Conservation (phyloP, 1,140 invertebrate genomes). For the Drosophila lacertosa region DNA sequence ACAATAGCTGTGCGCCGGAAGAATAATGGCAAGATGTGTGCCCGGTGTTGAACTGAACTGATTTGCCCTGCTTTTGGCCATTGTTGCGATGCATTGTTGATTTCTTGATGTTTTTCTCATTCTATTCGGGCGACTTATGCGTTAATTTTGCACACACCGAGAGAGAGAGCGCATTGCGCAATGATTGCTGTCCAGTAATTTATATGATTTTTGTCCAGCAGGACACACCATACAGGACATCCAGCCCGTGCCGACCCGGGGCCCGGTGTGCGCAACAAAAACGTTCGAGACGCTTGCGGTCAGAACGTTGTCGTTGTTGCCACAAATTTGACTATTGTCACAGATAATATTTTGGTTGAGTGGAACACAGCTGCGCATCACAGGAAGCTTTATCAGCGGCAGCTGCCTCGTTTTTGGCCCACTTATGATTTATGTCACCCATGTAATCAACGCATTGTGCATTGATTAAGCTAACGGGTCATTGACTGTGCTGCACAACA, state of each 20-base stretch:
- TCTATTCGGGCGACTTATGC: slow-evolving; percentile 47
- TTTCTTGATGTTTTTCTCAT: slow-evolving; percentile 64
- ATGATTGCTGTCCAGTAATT: slow-evolving; percentile 70
- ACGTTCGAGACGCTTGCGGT: slow-evolving; percentile 48
- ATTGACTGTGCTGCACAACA: slow-evolving; percentile 50
- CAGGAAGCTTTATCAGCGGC: slow-evolving; percentile 21
- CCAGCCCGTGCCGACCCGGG: slow-evolving; percentile 64
- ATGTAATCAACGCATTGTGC: slow-evolving; percentile 61
- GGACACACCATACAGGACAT: too few species aligned
- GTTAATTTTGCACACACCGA: slow-evolving; percentile 56
- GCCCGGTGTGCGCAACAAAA: slow-evolving; percentile 71
- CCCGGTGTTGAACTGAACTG: slow-evolving; percentile 71
- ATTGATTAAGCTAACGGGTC: slow-evolving; percentile 78
- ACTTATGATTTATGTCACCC: slow-evolving; percentile 74
- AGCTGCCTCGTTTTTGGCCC: slow-evolving; percentile 56
- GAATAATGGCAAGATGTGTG: slow-evolving; percentile 66
- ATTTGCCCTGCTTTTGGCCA: slow-evolving; percentile 59
- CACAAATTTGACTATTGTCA: slow-evolving; percentile 78
- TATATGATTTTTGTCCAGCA: slow-evolving; percentile 74
- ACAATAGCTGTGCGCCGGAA: slow-evolving; percentile 74
- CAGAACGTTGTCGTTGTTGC: slow-evolving; percentile 69
- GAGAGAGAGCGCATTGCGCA: slow-evolving; percentile 73
- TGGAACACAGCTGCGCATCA: slow-evolving; percentile 39
- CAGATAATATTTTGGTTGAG: slow-evolving; percentile 22
- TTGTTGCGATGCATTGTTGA: slow-evolving; percentile 70